phyloP scores from a whole-genome alignment of 1,140 invertebrate species.

The Drosophila jambulina region DNA sequence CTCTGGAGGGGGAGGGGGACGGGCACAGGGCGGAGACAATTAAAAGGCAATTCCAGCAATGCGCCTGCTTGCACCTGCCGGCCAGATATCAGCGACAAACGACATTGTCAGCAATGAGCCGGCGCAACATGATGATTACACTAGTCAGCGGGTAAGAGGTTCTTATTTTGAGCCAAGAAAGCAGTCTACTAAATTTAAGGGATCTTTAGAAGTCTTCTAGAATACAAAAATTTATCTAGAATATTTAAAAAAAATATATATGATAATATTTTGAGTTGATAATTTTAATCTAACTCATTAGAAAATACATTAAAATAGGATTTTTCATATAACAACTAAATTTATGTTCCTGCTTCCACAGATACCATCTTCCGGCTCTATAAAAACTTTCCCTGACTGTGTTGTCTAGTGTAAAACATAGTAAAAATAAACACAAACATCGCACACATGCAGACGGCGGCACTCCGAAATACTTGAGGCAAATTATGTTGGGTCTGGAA shows the following conservation, averaged over 20 bases:
- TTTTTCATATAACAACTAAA: neutral
- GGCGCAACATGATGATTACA: constrained; percentile 36
- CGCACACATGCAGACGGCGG: constrained; percentile 29
- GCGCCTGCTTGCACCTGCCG: constrained; percentile 73
- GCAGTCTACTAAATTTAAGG: neutral
- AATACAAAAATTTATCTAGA: too few relatives aligned
- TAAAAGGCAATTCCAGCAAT: constrained; percentile 73
- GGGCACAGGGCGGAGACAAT: constrained; percentile 43
- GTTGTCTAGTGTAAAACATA: constrained; percentile 34
- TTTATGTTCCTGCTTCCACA: neutral
- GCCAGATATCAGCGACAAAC: constrained; percentile 58
- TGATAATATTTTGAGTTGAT: too few relatives aligned
- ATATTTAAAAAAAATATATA: neutral
- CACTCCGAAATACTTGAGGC: constrained; percentile 52
- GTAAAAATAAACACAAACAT: constrained; percentile 65
- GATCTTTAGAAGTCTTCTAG: neutral
- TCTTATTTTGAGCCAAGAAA: neutral
- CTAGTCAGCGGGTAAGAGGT: constrained; percentile 1
- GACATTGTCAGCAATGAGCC: constrained; percentile 55
- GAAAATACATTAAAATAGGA: neutral
- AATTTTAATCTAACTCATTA: neutral
- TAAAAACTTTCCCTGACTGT: neutral
- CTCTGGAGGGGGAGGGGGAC: constrained; percentile 3
- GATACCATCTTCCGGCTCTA: neutral
- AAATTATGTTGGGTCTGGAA: constrained; percentile 65